phyloP scores from a whole-genome alignment of 2,797 vertebrate species.

The Danio albolineatus region DNA sequence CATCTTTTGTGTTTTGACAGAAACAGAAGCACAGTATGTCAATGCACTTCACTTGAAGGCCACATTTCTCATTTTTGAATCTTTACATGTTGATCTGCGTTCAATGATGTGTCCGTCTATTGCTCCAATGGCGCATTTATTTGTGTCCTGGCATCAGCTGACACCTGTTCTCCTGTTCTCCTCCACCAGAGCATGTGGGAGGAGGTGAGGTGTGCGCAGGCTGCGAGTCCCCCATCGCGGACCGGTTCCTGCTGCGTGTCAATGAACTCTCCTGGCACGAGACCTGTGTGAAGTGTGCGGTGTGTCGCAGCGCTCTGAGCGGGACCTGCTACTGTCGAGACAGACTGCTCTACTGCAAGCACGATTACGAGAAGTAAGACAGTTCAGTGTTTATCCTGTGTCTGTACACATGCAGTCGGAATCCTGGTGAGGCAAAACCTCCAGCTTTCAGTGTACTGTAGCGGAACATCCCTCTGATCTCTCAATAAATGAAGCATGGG shows the following conservation, averaged over 20 bases:
- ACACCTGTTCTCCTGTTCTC: conserved; percentile 42
- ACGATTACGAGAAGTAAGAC: conserved; percentile 92
- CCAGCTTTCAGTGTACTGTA: not conserved
- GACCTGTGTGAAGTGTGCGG: conserved; percentile 88
- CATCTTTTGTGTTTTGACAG: no score
- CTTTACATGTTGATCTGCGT: not conserved
- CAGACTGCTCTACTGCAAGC: conserved; percentile 90
- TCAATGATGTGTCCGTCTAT: not conserved
- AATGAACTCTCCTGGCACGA: conserved; percentile 92
- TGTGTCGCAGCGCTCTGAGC: conserved; percentile 84
- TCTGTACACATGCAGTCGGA: not conserved
- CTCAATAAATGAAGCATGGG: not conserved
- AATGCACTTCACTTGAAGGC: not conserved
- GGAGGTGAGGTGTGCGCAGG: conserved; percentile 86
- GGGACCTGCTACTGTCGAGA: conserved; percentile 90
- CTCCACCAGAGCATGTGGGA: conserved; percentile 77
- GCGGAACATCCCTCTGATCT: not conserved
- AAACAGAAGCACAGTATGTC: no score
- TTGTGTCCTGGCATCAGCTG: not conserved
- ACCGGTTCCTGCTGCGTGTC: conserved; percentile 89
- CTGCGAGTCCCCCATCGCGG: conserved; percentile 86
- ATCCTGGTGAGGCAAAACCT: not conserved
- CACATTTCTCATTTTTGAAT: not conserved
- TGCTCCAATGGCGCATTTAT: not conserved
- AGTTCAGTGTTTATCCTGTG: not conserved